Conservation (phyloP, 2,113 vertebrate species). For the Chinchilla lanigera region DNA sequence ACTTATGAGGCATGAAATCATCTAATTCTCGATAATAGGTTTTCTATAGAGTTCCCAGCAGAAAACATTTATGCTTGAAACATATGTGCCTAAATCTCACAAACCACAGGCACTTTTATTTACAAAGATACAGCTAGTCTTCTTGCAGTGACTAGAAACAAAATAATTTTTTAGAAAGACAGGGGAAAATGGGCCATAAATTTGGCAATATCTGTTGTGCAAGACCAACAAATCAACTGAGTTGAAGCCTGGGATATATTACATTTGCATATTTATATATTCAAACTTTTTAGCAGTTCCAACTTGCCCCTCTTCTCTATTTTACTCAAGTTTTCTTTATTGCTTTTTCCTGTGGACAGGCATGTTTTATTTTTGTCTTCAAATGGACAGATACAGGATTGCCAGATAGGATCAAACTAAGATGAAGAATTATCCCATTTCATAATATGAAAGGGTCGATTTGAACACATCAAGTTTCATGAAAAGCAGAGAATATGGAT, state of each 20-base stretch:
- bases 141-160: conserved; percentile 30
- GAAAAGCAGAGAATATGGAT: conserved; percentile 58
- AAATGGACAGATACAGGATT: conserved; percentile 42
- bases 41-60: conserved; percentile 74
- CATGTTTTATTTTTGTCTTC: conserved; percentile 79
- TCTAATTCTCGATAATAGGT: conserved; percentile 70
- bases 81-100: conserved; percentile 64
- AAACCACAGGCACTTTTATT: conserved; percentile 58
- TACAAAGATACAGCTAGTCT: conserved; percentile 49
- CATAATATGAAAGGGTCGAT: conserved; percentile 66
- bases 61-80: conserved; percentile 70
- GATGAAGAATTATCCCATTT: conserved; percentile 81
- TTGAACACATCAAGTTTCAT: conserved; percentile 67
- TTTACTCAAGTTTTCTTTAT: conserved; percentile 53
- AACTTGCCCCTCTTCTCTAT: conserved; percentile 29
- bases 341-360: conserved; percentile 40
- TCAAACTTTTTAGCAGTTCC: conserved; percentile 59
- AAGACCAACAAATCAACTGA: conserved; percentile 27
- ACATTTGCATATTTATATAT: conserved; percentile 67
- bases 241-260: conserved; percentile 39
- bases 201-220: conserved; percentile 63
- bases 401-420: conserved; percentile 73
- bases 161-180: conserved; percentile 57
- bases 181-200: conserved; percentile 57
- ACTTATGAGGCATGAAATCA: conserved; percentile 81